Conservation (phyloP, 1,140 invertebrate species). For the Camponotus vicinus region DNA sequence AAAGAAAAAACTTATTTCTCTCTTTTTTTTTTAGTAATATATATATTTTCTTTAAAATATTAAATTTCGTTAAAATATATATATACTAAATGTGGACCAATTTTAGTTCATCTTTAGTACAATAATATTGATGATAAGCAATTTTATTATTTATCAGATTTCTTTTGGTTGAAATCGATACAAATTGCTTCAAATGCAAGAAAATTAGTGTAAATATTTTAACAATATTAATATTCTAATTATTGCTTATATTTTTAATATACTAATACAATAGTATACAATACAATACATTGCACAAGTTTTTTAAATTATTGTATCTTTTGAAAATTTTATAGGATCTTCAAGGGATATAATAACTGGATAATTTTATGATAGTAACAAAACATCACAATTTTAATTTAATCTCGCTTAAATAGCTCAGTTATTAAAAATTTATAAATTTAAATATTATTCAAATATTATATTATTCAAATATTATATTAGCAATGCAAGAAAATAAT, state of each 20-base stretch:
- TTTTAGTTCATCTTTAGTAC: too few relatives aligned
- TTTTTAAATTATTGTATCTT: slow-evolving; percentile 28
- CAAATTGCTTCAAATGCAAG: background rate
- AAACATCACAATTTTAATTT: background rate
- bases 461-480: too few relatives aligned
- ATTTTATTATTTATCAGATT: slow-evolving; percentile 40
- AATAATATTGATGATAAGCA: background rate
- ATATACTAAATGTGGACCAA: too few relatives aligned
- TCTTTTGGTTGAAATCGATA: slow-evolving; percentile 4
- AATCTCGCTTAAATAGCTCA: background rate
- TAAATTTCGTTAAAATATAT: too few relatives aligned
- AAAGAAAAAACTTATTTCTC: too few relatives aligned
- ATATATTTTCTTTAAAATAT: too few relatives aligned
- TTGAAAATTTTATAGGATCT: background rate
- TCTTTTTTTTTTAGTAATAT: too few relatives aligned
- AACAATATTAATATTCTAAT: background rate
- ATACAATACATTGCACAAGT: background rate
- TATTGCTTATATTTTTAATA: too few relatives aligned
- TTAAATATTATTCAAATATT: too few relatives aligned
- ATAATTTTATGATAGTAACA: background rate
- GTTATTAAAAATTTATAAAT: too few relatives aligned
- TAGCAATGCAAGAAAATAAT: background rate
- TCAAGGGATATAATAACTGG: background rate
- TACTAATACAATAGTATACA: too few relatives aligned
- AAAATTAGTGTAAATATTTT: slow-evolving; percentile 22